Evolutionary conservation across 1,140 invertebrate genomes (phyloP).

Genomic region (Phocides pigmalion): DNA sequence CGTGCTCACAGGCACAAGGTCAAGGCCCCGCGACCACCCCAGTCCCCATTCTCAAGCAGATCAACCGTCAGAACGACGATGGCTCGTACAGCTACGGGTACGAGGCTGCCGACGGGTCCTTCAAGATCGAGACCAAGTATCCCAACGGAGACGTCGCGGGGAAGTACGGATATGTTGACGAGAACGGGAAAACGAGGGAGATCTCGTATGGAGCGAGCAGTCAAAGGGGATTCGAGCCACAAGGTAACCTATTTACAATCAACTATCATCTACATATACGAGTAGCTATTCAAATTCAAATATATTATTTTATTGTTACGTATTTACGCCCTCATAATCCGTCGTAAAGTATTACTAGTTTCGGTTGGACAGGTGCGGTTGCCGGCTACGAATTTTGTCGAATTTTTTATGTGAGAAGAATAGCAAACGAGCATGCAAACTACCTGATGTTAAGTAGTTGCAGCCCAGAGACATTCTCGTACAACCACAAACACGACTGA

Average conservation of each 20-base stretch:
- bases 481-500: no score
- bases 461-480: no score
- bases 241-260: constrained; percentile 57
- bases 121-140: constrained; percentile 96
- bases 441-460: no score
- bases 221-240: constrained; percentile 89
- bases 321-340: no score
- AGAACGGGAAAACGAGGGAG: constrained; percentile 88
- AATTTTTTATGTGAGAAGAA: no score
- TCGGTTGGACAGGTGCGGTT: no score
- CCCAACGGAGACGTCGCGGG: constrained; percentile 92
- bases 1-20: constrained; percentile 50
- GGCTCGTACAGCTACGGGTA: constrained; percentile 95
- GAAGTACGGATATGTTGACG: constrained; percentile 93
- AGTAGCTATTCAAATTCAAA: no score
- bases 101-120: constrained; percentile 94
- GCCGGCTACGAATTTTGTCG: no score
- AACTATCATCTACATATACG: no score
- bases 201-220: constrained; percentile 92
- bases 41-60: constrained; percentile 88
- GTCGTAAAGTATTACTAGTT: no score
- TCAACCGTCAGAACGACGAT: constrained; percentile 92
- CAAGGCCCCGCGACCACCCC: constrained; percentile 84
- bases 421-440: no score
- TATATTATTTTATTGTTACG: no score